Conservation (phyloP, 2,888 invertebrate genomes). For the Leptopilina drosophilae region DNA sequence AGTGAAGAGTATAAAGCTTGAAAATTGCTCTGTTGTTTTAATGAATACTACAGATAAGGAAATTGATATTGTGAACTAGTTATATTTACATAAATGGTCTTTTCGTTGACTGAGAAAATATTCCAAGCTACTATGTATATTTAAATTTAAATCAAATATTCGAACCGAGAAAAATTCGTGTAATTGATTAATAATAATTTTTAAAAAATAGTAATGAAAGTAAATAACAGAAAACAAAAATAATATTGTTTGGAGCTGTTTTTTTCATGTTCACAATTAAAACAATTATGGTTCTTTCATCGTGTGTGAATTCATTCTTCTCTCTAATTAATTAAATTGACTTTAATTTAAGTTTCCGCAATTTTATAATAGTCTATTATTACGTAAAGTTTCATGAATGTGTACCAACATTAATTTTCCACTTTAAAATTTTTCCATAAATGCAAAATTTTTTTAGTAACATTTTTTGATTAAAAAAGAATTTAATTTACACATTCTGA, state of each 20-base stretch:
- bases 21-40: not conserved
- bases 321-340: conserved; percentile 60
- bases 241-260: not conserved
- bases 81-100: not conserved
- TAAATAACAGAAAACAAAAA: not conserved
- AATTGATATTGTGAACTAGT: conserved; percentile 2
- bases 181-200: not conserved
- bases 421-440: no score
- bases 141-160: not conserved
- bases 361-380: conserved; percentile 15
- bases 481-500: no score
- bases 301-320: conserved; percentile 56
- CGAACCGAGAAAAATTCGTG: not conserved
- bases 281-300: conserved; percentile 3
- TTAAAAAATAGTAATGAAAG: no score
- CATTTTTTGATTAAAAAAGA: no score
- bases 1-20: not conserved
- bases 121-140: not conserved
- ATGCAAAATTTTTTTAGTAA: no score
- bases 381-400: conserved; percentile 28
- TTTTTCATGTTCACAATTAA: not conserved
- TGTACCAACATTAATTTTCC: no score
- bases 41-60: not conserved
- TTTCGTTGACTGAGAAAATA: not conserved
- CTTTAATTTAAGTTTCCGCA: conserved; percentile 64